Evolutionary conservation across 1,140 invertebrate species (phyloP), one percentile per base, ranked within the genome.

Genomic region (Drosophila ogumai): DNA sequence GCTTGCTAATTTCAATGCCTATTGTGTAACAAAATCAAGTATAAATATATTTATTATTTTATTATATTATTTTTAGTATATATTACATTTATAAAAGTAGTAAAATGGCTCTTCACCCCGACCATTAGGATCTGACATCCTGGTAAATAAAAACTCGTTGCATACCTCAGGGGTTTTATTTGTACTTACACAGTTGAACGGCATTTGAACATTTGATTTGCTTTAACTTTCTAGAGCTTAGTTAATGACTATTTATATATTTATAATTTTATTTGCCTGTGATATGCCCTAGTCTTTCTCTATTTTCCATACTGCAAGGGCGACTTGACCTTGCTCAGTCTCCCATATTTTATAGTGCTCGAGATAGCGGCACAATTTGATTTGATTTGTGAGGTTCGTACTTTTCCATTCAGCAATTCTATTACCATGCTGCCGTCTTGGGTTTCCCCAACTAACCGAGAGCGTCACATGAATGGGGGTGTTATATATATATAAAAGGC

Each of bases 381-480:
- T 54, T 36, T 54, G 32, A 54, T 32, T 19, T 22, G 1, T 13
- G 31, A 22, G 31, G 7, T 64, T 49, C 10, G 43, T 49, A 65
- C 13, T 52, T 69, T 69, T 69, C 61, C 63, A 65, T 41, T 40
- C 19, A 65, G 15, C 22, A 28, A 32, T 17, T 65, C 40, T 68
- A 52, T 66, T 34, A 22, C 50, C 50, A 22, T 22, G 44, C 50
- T 40, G 46, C 36, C 31, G n/a, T 28, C 40, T 28, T 46, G 34
- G 41, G 57, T 49, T 49, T 49, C 28, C 34, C n/a, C 40, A 60
- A 32, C 13, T 66, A 28, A 13, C 28, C 46, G 17, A 28, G 31
- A 25, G 25, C 12, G 15, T 44, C 47, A 63, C 31, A 49, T 69
- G 61, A 69, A 67, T 69, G 66, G 32, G 63, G 25, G 66, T 36